These are phyloP conservation scores for Trachurus trachurus DNA, from an alignment of 2,797 vertebrate species.

Conservation along the genomic window DNA sequence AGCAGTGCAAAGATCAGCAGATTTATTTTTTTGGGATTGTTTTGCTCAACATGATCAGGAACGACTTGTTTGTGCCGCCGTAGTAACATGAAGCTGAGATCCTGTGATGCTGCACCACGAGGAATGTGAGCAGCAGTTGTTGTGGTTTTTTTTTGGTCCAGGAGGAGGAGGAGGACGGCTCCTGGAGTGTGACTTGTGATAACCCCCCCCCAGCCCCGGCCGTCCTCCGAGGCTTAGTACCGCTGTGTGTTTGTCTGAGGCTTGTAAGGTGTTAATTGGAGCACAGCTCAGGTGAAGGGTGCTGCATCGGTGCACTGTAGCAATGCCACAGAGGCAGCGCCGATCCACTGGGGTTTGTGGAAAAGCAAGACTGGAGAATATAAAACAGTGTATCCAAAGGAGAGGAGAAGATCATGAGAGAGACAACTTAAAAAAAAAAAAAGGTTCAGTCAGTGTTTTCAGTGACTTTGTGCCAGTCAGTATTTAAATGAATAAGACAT, in stretches of 20 bases:
- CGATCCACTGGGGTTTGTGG: constrained; percentile 36
- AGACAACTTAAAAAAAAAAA: background rate
- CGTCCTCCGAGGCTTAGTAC: constrained; percentile 41
- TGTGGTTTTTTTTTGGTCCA: constrained; percentile 41
- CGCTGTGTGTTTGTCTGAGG: constrained; percentile 64
- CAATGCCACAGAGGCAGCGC: constrained; percentile 52
- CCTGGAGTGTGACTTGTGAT: constrained; percentile 42
- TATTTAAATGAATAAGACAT: background rate
- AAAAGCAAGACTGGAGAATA: constrained; percentile 26
- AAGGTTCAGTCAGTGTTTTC: background rate
- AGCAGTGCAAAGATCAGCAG: background rate
- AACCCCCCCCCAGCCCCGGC: background rate
- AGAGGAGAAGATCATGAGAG: background rate
- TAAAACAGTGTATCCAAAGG: background rate
- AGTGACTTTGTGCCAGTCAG: background rate
- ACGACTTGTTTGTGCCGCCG: background rate
- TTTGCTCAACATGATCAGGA: background rate
- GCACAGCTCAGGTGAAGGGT: constrained; percentile 67
- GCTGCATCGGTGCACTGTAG: constrained; percentile 28
- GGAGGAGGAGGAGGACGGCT: background rate
- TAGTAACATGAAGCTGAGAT: background rate
- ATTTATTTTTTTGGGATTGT: background rate
- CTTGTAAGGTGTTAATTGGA: constrained; percentile 70
- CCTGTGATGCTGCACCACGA: constrained; percentile 35
- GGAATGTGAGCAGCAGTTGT: constrained; percentile 48